Evolutionary conservation across 2,797 vertebrate genomes (phyloP).

Genomic region (Tapera naevia): DNA sequence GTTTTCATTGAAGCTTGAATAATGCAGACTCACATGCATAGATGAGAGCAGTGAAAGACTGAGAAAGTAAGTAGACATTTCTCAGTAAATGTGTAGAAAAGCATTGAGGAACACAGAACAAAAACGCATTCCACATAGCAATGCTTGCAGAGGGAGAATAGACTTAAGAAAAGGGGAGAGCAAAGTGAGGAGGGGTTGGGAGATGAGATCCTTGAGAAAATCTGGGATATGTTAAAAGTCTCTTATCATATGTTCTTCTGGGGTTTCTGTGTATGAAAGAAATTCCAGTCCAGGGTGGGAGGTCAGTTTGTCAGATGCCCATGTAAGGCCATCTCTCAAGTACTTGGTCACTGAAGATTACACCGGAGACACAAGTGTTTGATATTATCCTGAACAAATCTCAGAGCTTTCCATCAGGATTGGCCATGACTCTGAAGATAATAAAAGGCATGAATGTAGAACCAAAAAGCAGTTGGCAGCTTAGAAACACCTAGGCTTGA

Average conservation of each 20-base stretch:
- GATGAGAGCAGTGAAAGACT: neutral
- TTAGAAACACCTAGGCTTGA: neutral
- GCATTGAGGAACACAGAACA: neutral
- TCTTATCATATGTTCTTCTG: neutral
- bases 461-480: neutral
- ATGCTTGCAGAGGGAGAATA: neutral
- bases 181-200: neutral
- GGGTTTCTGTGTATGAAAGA: neutral
- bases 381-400: neutral
- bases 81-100: neutral
- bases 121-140: neutral
- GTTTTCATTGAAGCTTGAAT: neutral
- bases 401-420: neutral
- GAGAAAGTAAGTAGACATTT: neutral
- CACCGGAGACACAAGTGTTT: neutral
- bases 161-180: neutral
- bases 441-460: neutral
- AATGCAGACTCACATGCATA: accelerated
- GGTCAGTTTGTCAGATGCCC: neutral
- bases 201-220: neutral
- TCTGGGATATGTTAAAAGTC: neutral
- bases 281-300: neutral
- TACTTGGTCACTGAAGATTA: neutral
- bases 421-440: neutral
- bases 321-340: neutral